These are phyloP conservation scores for Phalacrocorax pelagicus DNA, from an alignment of 2,113 vertebrate species.

Conservation along the genomic window DNA sequence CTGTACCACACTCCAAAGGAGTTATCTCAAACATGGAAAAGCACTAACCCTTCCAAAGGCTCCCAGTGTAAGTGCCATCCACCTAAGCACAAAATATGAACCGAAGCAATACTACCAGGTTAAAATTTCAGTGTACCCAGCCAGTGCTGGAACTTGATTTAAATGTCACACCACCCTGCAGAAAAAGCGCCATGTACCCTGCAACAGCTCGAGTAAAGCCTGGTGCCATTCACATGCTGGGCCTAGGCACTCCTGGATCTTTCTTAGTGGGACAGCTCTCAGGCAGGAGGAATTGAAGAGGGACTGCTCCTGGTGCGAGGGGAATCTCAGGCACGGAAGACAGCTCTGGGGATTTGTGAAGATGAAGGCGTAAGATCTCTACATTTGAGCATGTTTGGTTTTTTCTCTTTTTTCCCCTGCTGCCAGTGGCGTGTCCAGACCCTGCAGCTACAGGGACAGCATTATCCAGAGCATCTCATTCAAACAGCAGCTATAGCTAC, in stretches of 20 bases:
- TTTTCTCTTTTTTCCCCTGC: neutral
- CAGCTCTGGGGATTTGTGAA: neutral
- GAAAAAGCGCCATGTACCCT: neutral
- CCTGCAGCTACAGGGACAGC: neutral
- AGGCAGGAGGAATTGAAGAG: neutral
- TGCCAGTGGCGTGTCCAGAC: neutral
- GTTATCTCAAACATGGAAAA: neutral
- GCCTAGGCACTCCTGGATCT: neutral
- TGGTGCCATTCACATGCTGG: neutral
- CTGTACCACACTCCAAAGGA: neutral
- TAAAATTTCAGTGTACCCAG: neutral
- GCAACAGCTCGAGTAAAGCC: neutral
- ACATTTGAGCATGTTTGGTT: neutral
- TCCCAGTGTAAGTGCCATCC: neutral
- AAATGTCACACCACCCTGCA: neutral
- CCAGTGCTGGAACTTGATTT: neutral
- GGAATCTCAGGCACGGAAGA: neutral
- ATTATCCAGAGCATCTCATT: neutral
- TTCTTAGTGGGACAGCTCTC: neutral
- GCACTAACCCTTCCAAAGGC: neutral
- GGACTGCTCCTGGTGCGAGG: neutral
- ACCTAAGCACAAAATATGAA: neutral
- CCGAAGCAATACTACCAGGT: fast-evolving
- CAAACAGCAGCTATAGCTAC: neutral
- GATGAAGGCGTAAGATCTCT: neutral